Base-by-base conservation (phyloP, 2,113 vertebrate genomes). In the Orycteropus afer region DNA sequence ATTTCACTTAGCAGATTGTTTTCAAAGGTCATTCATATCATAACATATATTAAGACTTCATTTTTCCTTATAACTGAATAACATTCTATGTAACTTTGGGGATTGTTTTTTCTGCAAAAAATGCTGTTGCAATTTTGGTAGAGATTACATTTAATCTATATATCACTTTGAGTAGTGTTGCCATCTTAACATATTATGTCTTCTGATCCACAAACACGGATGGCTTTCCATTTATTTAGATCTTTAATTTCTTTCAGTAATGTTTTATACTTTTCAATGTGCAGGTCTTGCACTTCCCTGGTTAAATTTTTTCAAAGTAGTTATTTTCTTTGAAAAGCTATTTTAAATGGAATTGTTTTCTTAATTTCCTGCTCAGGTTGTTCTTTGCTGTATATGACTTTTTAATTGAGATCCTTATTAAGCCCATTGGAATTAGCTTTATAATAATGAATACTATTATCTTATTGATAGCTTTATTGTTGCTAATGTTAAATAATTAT, bases 351-450 rank as follows among this genome's bases (percentile, higher is more conserved):
- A 27, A 32, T 63, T 32, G 10, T 65, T 67, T 67, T 67, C 63
- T 67, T 67, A 67, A 67, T 67, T n/a, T 67, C n/a, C 32, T 67
- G 34, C 63, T 67, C 34, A 67, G 63, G n/a, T 67, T 34, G 32
- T 67, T 67, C 63, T 67, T 67, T 67, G 63, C 45, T 27, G 49
- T 63, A 59, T 80, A 47, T 76, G 18, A 13, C 55, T 93, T 94
- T 93, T 86, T 53, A 87, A 78, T 49, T 85, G 61, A 96, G n/a
- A 61, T 79, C 80, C 42, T 95, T 89, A 82, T 86, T 96, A 76
- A 93, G 89, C 0, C 37, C 27, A 69, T 45, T 78, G 61, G 15
- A 89, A 65, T 71, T 5, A 29, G 40, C 45, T 51, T 87, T 82
- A 61, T 15, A n/a, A n/a, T 78, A 67, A 86, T 23, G 53, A 89